Conservation (phyloP, 2,888 invertebrate species). For the Steinernema carpocapsae region DNA sequence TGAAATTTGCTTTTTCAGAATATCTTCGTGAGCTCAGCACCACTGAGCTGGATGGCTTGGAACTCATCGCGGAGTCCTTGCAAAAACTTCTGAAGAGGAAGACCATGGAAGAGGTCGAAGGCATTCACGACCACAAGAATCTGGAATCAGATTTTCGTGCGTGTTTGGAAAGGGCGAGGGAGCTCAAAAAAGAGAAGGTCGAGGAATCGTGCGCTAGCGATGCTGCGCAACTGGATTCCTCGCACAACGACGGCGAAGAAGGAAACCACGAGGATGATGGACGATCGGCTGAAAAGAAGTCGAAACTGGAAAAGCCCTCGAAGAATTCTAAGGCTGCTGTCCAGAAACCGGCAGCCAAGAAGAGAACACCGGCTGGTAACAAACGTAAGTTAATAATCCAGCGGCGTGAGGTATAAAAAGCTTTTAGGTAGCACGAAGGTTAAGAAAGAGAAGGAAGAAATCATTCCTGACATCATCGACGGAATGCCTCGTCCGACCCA, state of each 20-base stretch:
- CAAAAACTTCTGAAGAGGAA: conserved; percentile 41
- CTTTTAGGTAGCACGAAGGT: background rate
- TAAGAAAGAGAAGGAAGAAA: conserved; percentile 23
- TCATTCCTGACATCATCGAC: conserved; percentile 25
- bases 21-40: conserved; percentile 31
- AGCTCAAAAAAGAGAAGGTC: too few relatives aligned
- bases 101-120: conserved; percentile 39
- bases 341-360: background rate
- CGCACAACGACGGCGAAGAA: too few relatives aligned
- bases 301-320: background rate
- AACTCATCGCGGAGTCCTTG: conserved; percentile 33
- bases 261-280: background rate
- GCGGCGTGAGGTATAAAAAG: background rate
- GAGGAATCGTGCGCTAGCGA: too few relatives aligned
- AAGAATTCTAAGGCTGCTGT: background rate
- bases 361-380: background rate
- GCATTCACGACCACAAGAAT: conserved; percentile 40
- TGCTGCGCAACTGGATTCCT: too few relatives aligned
- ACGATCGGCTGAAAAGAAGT: background rate
- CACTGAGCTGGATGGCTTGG: conserved; percentile 38
- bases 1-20: conserved; percentile 36
- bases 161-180: background rate
- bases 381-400: conserved; percentile 4
- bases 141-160: conserved; percentile 40
- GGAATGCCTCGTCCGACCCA: conserved; percentile 18